Base-by-base conservation (phyloP, 2,113 vertebrate species). In the Dissostichus mawsoni region DNA sequence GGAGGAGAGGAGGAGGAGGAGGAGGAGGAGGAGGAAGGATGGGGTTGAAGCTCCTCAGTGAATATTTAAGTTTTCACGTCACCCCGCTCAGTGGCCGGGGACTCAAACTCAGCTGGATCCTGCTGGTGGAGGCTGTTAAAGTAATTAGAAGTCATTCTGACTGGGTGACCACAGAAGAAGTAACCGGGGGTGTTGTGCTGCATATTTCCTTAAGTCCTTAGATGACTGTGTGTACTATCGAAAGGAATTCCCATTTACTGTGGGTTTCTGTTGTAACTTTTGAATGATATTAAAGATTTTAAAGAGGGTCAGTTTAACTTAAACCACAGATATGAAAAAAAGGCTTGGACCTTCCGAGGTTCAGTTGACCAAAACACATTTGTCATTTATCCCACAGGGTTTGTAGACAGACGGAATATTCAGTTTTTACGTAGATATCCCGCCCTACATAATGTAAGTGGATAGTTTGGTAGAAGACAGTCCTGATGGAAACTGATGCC, bases 11-110 rank as follows among this genome's bases (percentile, higher is more conserved):
- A 79, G 16, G 69, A 48, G 2, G 58, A 55, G 63, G 64, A 2
- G 2, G 25, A 2, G 25, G 25, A 25, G 25, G 52, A 78, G 47
- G 58, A 70, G 14, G 25, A 63, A 70, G 61, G 67, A 78, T 3
- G 36, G 67, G 76, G 65, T 36, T 47, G 58, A 82, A 75, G 80
- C 80, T 67, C 84, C 76, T 70, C 44, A 5, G 75, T 67, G 70
- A 87, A 74, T 74, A 80, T 76, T 81, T 66, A 66, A 74, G 76
- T n/a, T 71, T 71, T 82, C 80, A 72, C 78, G 71, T 87, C 82
- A 62, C 74, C 79, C 74, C n/a, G n/a, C 73, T 64, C 79, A 8
- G 56, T 11, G 29, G 52, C 25, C 58, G 9, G 58, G 56, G 76
- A 55, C 14, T 44, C 36, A 25, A 11, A 63, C 71, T 85, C 81